These are phyloP conservation scores for Formica exsecta DNA, from an alignment of 1,140 invertebrate genomes.

Conservation along the genomic window DNA sequence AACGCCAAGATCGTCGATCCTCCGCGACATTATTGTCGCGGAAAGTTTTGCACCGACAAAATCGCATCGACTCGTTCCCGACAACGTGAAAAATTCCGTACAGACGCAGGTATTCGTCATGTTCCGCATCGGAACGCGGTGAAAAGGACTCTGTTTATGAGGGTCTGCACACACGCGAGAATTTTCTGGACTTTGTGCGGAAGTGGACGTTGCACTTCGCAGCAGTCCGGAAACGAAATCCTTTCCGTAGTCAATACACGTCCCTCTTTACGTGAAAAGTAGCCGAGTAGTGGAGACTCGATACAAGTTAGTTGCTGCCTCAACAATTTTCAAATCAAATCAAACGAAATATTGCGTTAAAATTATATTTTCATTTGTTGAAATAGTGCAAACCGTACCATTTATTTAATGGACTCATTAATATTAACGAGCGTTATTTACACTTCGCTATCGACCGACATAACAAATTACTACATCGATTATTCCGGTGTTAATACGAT, in stretches of 20 bases:
- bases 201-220: constrained; percentile 17
- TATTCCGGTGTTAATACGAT: constrained; percentile 22
- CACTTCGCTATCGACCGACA: constrained; percentile 28
- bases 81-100: constrained; percentile 27
- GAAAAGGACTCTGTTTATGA: neutral
- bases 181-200: constrained; percentile 29
- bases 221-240: constrained; percentile 13
- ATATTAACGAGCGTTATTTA: constrained; percentile 8
- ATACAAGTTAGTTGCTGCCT: neutral
- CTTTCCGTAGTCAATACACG: neutral
- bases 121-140: neutral
- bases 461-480: constrained; percentile 20
- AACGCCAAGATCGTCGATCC: constrained; percentile 33
- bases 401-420: neutral
- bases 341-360: neutral
- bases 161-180: neutral
- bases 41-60: neutral
- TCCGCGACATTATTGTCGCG: constrained; percentile 35
- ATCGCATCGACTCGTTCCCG: constrained; percentile 2
- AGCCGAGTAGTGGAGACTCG: neutral
- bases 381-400: neutral
- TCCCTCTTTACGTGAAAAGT: neutral
- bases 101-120: constrained; percentile 6
- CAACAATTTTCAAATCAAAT: constrained; percentile 9
- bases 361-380: constrained; percentile 1